phyloP scores from a whole-genome alignment of 2,113 vertebrate species.

The Eubucco bourcierii region DNA sequence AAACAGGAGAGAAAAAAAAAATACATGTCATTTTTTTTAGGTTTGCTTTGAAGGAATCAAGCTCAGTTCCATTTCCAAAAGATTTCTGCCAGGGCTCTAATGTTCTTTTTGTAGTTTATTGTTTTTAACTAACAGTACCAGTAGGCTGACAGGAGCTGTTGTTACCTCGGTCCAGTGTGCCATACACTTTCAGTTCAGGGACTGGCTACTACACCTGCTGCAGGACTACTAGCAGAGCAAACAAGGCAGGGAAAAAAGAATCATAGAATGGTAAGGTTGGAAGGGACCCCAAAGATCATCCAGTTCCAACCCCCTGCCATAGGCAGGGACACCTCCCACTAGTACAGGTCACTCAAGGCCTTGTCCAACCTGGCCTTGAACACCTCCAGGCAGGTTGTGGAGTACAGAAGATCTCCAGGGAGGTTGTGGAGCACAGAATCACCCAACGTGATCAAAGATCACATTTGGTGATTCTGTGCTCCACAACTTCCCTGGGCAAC shows the following conservation, averaged over 20 bases:
- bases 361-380: too few relatives aligned
- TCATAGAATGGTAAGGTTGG: too few relatives aligned
- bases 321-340: too few relatives aligned
- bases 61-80: neutral
- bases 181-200: neutral
- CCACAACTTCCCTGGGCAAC: too few relatives aligned
- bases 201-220: neutral
- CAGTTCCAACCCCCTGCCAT: too few relatives aligned
- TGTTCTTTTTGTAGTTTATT: neutral
- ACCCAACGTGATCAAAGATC: too few relatives aligned
- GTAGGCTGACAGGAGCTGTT: neutral
- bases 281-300: too few relatives aligned
- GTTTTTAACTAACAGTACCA: neutral
- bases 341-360: too few relatives aligned
- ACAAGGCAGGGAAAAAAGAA: neutral
- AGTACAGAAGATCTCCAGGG: too few relatives aligned
- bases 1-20: neutral
- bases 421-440: too few relatives aligned
- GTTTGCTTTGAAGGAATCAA: constrained; percentile 13
- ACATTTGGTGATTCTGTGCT: too few relatives aligned
- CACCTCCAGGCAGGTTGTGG: too few relatives aligned
- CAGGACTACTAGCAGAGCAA: neutral
- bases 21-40: neutral
- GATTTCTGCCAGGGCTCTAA: neutral
- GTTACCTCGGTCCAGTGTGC: neutral